These are phyloP conservation scores for Typhlichthys subterraneus DNA, from an alignment of 2,797 vertebrate genomes.

Conservation along the genomic window DNA sequence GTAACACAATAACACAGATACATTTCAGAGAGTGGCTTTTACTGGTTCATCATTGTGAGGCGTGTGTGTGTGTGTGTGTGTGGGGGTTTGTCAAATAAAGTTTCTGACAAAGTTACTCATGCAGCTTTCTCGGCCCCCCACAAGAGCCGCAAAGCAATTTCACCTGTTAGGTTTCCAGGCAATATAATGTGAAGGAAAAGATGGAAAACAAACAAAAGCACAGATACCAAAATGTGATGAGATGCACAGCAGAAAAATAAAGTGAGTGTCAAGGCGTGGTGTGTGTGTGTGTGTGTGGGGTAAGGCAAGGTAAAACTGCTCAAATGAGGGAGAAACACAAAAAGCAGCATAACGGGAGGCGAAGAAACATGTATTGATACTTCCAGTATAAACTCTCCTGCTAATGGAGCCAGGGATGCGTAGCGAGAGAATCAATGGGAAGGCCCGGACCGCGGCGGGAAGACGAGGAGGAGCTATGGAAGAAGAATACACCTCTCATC, in stretches of 20 bases:
- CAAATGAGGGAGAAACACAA: neutral
- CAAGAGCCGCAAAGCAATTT: constrained; percentile 53
- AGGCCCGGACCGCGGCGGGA: constrained; percentile 42
- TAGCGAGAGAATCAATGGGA: constrained; percentile 51
- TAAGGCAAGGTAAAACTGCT: neutral
- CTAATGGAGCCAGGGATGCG: constrained; percentile 59
- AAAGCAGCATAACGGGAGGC: constrained; percentile 7
- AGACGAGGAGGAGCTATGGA: constrained; percentile 55
- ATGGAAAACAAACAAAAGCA: constrained; percentile 37
- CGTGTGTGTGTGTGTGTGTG: constrained; percentile 9
- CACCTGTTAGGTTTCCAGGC: constrained; percentile 36
- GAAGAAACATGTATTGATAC: constrained; percentile 56
- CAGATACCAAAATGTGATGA: constrained; percentile 32
- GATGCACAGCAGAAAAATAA: constrained; percentile 34
- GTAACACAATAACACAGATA: constrained; percentile 15
- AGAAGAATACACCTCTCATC: constrained; percentile 65
- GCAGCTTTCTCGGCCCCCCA: constrained; percentile 24
- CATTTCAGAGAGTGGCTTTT: constrained; percentile 26
- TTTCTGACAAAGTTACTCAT: constrained; percentile 41
- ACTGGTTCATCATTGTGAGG: neutral
- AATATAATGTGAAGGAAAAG: constrained; percentile 39
- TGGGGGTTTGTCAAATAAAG: constrained; percentile 34
- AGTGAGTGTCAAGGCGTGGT: neutral
- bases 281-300: too few species aligned
- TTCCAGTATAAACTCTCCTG: constrained; percentile 65